Conservation (phyloP, 2,797 vertebrate species). For the Otus scops region DNA sequence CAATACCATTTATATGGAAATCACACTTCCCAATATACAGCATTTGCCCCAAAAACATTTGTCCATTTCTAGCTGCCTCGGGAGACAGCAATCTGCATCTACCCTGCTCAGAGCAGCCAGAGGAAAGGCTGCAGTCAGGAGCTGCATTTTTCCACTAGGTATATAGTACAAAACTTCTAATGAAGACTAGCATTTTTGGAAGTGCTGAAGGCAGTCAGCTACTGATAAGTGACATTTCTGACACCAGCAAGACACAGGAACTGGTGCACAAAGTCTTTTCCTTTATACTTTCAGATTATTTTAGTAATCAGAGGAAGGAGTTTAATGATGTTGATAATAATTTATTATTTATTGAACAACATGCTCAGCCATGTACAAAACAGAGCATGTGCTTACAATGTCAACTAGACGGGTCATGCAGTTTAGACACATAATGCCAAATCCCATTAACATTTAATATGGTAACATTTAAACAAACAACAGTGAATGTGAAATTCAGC, state of each 20-base stretch:
- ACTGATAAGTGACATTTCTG: background rate
- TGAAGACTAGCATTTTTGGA: background rate
- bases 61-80: background rate
- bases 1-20: background rate
- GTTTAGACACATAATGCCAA: background rate
- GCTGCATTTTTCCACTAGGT: background rate
- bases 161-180: background rate
- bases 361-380: background rate
- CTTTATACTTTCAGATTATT: background rate
- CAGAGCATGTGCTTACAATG: background rate
- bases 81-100: background rate
- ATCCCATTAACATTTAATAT: background rate
- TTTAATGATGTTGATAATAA: background rate
- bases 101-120: background rate
- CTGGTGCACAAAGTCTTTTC: background rate
- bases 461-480: background rate
- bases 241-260: background rate
- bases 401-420: background rate
- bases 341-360: constrained; percentile 21
- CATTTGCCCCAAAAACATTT: background rate
- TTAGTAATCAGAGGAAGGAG: background rate
- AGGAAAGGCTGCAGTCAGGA: background rate
- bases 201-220: background rate
- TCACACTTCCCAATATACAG: background rate
- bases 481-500: background rate